Conservation (phyloP, 2,113 vertebrate species). For the Gymnobelideus leadbeateri region DNA sequence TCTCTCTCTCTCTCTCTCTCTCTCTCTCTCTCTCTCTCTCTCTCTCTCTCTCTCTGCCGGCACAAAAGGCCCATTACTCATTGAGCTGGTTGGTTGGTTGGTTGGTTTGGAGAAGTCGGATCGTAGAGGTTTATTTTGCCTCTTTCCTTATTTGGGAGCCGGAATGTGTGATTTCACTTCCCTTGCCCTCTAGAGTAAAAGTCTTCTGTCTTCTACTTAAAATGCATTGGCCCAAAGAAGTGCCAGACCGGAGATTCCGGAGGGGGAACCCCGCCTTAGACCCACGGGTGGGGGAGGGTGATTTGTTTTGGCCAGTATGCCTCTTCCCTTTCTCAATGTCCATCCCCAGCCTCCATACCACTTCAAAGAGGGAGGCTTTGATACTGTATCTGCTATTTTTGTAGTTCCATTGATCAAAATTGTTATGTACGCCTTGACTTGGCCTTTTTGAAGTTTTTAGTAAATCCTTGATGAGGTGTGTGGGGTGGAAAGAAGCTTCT, state of each 20-base stretch:
- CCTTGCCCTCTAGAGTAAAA: slow-evolving; percentile 65
- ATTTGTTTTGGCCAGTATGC: slow-evolving; percentile 60
- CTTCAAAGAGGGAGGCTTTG: slow-evolving; percentile 23
- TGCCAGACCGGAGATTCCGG: slow-evolving; percentile 64
- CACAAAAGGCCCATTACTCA: slow-evolving; percentile 77
- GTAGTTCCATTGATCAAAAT: slow-evolving; percentile 49
- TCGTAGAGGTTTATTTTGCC: slow-evolving; percentile 65
- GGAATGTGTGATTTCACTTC: slow-evolving; percentile 80
- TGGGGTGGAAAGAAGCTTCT: neutral
- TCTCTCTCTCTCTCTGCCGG: slow-evolving; percentile 29
- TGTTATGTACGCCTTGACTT: neutral
- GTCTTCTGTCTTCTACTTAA: slow-evolving; percentile 26
- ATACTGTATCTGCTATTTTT: slow-evolving; percentile 40
- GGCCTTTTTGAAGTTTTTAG: neutral
- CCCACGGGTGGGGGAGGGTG: slow-evolving; percentile 46
- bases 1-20: neutral
- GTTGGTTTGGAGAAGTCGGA: slow-evolving; percentile 76
- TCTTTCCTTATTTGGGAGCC: slow-evolving; percentile 81
- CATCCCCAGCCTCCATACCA: neutral
- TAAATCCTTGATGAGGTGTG: neutral
- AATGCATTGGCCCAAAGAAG: slow-evolving; percentile 40
- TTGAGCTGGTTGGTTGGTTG: slow-evolving; percentile 71
- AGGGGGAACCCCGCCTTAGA: slow-evolving; percentile 33
- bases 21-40: neutral
- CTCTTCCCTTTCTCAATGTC: neutral